phyloP scores from a whole-genome alignment of 1,140 invertebrate genomes.

The Helicoverpa armigera region DNA sequence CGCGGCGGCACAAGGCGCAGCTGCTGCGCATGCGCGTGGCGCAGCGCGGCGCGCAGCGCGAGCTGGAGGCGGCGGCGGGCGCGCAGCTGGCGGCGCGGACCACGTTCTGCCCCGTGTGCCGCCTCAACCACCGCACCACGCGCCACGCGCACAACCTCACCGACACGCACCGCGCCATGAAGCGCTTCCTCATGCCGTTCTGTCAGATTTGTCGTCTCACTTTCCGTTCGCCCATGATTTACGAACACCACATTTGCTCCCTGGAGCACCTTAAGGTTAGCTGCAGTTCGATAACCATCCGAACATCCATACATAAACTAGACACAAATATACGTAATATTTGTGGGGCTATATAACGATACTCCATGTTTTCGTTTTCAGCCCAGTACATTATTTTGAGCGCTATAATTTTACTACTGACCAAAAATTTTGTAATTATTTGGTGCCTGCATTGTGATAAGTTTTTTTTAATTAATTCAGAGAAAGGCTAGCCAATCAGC shows the following conservation, averaged over 20 bases:
- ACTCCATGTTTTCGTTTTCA: no score
- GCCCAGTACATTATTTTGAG: no score
- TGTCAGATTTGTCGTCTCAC: conserved; percentile 91
- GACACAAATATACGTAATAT: no score
- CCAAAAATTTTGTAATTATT: no score
- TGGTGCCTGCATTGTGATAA: background rate
- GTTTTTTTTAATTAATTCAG: conserved; percentile 67
- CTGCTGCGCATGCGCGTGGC: conserved; percentile 91
- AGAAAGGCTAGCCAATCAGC: conserved; percentile 85
- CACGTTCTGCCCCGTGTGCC: conserved; percentile 92
- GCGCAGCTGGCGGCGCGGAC: conserved; percentile 89
- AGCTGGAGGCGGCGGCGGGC: conserved; percentile 90
- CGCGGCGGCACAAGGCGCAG: conserved; percentile 90
- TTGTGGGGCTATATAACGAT: no score
- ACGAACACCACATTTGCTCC: conserved; percentile 93
- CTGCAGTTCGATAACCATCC: background rate
- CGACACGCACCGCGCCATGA: conserved; percentile 92
- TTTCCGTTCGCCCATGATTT: conserved; percentile 93
- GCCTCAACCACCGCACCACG: conserved; percentile 92
- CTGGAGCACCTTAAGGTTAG: conserved; percentile 92
- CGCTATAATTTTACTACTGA: no score
- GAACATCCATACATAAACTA: no score
- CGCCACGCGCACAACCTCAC: conserved; percentile 92
- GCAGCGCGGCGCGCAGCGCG: conserved; percentile 91
- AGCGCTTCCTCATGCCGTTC: conserved; percentile 92